phyloP scores from a whole-genome alignment of 2,797 vertebrate genomes.

The Anabacerthia variegaticeps region DNA sequence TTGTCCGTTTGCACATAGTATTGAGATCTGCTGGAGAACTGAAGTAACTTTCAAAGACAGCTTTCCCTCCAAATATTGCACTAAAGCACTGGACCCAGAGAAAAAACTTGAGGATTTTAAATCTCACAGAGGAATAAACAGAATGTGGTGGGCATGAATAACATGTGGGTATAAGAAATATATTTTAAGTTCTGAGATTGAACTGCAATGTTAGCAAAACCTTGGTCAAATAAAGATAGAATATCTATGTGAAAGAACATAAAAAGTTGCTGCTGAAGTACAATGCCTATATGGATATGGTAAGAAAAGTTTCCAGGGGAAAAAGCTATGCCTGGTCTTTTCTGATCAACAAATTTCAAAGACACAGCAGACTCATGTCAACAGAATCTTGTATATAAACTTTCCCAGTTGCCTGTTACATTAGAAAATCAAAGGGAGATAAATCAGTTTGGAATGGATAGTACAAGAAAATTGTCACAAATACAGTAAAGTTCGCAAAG shows the following conservation, averaged over 20 bases:
- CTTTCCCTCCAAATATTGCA: not conserved
- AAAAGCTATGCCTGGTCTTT: not conserved
- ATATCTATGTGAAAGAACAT: not conserved
- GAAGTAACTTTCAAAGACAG: not conserved
- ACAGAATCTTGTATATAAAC: not conserved
- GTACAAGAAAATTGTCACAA: not conserved
- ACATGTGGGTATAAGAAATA: not conserved
- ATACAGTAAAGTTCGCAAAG: not conserved
- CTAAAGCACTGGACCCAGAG: not conserved
- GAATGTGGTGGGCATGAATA: not conserved
- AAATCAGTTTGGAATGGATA: not conserved
- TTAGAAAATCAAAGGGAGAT: not conserved
- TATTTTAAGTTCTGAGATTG: not conserved
- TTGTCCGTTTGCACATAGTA: not conserved
- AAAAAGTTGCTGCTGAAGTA: not conserved
- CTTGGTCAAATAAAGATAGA: not conserved
- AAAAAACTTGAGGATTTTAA: not conserved
- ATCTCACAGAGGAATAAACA: not conserved
- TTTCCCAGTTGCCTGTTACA: not conserved
- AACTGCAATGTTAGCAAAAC: not conserved
- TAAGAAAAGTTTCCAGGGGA: not conserved
- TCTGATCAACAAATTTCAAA: not conserved
- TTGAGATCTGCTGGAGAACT: not conserved
- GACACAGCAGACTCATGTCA: not conserved
- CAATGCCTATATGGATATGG: not conserved